Percentiles rank a stretch among this genome's conserved stretches.
These are phyloP conservation scores for Pseudochromis fuscus DNA, from an alignment of 2,797 vertebrate species.

Conservation along the genomic window DNA sequence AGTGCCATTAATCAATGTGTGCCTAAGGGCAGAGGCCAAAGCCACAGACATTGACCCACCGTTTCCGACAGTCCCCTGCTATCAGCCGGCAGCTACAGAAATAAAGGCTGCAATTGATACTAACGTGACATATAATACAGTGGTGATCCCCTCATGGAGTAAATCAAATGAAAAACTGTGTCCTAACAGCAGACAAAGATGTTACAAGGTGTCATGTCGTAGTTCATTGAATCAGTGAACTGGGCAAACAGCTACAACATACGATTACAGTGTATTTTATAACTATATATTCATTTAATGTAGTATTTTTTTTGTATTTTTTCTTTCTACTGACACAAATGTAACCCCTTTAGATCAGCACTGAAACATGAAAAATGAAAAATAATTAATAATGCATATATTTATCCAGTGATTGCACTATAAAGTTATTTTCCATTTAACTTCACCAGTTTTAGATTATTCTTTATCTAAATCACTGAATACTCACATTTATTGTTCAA, in stretches of 20 bases:
- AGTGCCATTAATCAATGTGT: not conserved
- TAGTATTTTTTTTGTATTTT: too few species aligned
- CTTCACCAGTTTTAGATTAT: too few species aligned
- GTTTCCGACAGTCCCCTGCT: not conserved
- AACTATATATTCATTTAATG: too few species aligned
- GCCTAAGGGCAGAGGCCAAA: not conserved
- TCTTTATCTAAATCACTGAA: too few species aligned
- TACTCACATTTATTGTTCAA: too few species aligned
- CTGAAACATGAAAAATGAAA: too few species aligned
- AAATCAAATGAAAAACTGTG: not conserved
- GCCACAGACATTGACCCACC: not conserved
- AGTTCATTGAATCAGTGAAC: too few species aligned
- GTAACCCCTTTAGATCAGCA: not conserved
- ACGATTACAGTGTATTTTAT: too few species aligned
- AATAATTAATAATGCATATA: too few species aligned
- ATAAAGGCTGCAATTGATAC: not conserved
- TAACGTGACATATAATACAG: not conserved
- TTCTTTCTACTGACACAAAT: slow-evolving; percentile 4
- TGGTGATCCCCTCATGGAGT: not conserved
- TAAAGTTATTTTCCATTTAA: too few species aligned
- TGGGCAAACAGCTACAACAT: too few species aligned
- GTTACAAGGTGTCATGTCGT: not conserved
- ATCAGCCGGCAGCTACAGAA: not conserved
- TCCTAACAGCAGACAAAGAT: not conserved
- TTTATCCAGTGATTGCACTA: too few species aligned